Base-by-base conservation (phyloP, 2,888 invertebrate genomes). In the Tenthredo mesomela region DNA sequence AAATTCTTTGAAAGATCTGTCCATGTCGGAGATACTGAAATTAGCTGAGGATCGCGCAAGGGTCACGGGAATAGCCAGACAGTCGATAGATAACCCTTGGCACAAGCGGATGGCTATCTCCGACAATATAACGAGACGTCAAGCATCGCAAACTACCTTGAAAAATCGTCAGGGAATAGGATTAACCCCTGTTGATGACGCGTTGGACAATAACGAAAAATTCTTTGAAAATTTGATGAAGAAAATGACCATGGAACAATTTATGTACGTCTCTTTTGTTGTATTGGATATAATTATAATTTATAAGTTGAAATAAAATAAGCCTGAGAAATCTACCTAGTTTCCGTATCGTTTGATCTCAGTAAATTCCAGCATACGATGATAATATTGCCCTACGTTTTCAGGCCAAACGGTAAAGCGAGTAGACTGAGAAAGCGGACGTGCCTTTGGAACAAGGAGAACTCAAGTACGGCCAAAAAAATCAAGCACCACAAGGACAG, bases 81-180 rank as follows among this genome's bases (percentile, higher is more conserved):
- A 67, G 21, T 29, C 21, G 3, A 61, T 18, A 25, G 47, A 82
- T 43, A 50, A 82, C 43, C 67, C 82, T 47, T 82, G 54, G 67
- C 47, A 21, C 67, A 82, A 82, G 61, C 82, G 82, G 10, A 70
- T 82, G 40, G 82, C n/a, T 18, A 47, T 82, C n/a, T 82, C 82
- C 4, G 70, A 67, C 7, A 67, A 15, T 47, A 29, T 47, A 15
- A 47, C 47, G 18, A 70, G 82, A 82, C 47, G 21, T 33, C 47
- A 43, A n/a, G 5, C 61, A 54, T 5, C 3, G 21, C 29, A 18
- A 7, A 67, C 9, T 18, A 43, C 73, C 29, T 25, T 43, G 12
- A 12, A 10, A 47, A 73, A 73, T 73, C 40, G n/a, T 43, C 77
- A 9, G 6, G 15, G 9, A 29, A 21, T 61, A 3, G 80, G 25